Conservation (phyloP, 2,113 vertebrate genomes). For the Thryonomys swinderianus region DNA sequence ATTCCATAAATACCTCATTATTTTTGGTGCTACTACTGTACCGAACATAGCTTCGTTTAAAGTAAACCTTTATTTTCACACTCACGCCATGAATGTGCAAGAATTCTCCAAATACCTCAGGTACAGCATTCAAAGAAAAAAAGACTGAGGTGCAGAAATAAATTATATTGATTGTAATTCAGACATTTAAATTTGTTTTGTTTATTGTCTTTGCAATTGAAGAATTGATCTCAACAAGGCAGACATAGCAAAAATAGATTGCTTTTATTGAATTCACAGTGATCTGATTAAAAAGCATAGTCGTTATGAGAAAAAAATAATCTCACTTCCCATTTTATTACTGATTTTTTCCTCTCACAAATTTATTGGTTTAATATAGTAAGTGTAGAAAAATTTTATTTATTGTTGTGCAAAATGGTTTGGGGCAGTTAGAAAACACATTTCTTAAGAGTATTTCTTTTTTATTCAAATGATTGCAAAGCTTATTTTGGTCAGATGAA, state of each 20-base stretch:
- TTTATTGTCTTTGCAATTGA: constrained; percentile 72
- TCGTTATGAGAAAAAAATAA: constrained; percentile 75
- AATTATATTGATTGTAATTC: constrained; percentile 75
- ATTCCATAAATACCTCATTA: not conserved
- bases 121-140: constrained; percentile 51
- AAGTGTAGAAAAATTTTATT: constrained; percentile 71
- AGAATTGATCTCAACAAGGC: constrained; percentile 73
- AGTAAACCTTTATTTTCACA: not conserved
- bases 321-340: constrained; percentile 75
- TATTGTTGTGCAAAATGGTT: constrained; percentile 45
- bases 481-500: constrained; percentile 21
- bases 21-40: not conserved
- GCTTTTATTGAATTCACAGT: constrained; percentile 69
- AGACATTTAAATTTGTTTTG: constrained; percentile 69
- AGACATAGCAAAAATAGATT: constrained; percentile 71
- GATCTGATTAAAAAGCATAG: constrained; percentile 75
- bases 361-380: constrained; percentile 74
- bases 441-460: constrained; percentile 47
- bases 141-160: constrained; percentile 41
- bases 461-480: constrained; percentile 34
- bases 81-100: not conserved
- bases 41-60: not conserved
- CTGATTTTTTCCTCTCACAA: constrained; percentile 54
- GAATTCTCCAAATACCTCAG: constrained; percentile 26
- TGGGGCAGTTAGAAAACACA: constrained; percentile 56